Percentiles rank a stretch among this genome's conserved stretches.
phyloP scores from a whole-genome alignment of 2,888 invertebrate species.

The Toxonevra muliebris region DNA sequence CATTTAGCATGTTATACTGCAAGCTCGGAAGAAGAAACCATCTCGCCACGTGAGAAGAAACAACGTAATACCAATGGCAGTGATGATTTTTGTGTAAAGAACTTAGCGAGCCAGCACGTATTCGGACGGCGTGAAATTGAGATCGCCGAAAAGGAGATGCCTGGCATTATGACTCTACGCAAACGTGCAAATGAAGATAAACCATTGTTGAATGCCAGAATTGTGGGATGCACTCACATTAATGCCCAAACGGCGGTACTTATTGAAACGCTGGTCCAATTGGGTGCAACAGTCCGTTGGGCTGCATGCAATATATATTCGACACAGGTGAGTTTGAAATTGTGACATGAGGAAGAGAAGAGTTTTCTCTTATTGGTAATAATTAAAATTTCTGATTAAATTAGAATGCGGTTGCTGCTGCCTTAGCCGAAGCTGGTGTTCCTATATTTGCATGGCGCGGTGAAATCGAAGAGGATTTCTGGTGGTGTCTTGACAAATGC shows the following conservation, averaged over 20 bases:
- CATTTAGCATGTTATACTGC: constrained; percentile 65
- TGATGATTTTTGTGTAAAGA: constrained; percentile 91
- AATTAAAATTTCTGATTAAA: constrained; percentile 13
- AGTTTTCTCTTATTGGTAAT: background rate
- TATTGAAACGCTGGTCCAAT: constrained; percentile 85
- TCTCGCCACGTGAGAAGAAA: constrained; percentile 90
- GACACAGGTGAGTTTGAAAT: constrained; percentile 72
- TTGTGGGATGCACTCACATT: constrained; percentile 96
- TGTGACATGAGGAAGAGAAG: background rate
- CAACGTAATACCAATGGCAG: constrained; percentile 85
- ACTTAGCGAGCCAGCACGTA: constrained; percentile 83
- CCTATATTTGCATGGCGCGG: constrained; percentile 96
- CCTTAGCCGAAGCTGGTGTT: constrained; percentile 86
- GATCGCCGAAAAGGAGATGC: constrained; percentile 98
- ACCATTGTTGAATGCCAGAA: constrained; percentile 91
- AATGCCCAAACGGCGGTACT: constrained; percentile 97
- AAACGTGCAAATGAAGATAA: constrained; percentile 91
- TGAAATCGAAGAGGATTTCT: constrained; percentile 96
- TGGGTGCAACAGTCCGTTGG: constrained; percentile 93
- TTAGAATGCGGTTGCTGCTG: constrained; percentile 95
- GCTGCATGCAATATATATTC: constrained; percentile 98
- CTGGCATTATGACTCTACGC: constrained; percentile 92
- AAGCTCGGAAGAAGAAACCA: constrained; percentile 91
- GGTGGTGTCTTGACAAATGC: constrained; percentile 98
- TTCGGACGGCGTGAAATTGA: constrained; percentile 96